These are phyloP conservation scores for Plagiodera versicolora DNA, from an alignment of 2,888 invertebrate genomes.

Conservation along the genomic window DNA sequence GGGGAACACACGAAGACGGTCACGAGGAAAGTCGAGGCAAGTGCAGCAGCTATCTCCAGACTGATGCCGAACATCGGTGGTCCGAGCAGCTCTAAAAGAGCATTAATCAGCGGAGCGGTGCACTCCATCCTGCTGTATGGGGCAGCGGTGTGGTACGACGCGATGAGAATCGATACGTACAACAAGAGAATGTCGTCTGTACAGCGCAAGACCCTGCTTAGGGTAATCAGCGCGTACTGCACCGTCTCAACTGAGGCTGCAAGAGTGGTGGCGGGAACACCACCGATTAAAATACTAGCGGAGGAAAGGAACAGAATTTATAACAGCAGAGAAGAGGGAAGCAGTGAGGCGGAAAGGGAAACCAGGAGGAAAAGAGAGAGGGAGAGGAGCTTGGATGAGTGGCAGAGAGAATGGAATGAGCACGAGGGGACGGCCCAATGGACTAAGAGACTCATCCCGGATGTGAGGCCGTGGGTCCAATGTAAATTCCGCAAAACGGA, in stretches of 20 bases:
- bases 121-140: conserved; percentile 11
- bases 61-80: conserved; percentile 9
- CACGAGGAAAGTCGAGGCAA: conserved; percentile 1
- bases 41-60: neutral
- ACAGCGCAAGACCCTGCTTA: neutral
- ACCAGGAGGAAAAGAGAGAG: neutral
- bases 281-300: conserved; percentile 2
- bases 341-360: neutral
- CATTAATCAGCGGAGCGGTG: neutral
- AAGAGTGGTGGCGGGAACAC: neutral
- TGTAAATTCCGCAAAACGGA: neutral
- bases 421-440: neutral
- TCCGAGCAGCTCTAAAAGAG: neutral
- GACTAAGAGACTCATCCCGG: neutral
- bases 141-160: conserved; percentile 9
- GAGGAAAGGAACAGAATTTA: neutral
- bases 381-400: too few relatives aligned
- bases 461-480: neutral
- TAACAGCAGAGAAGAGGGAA: too few relatives aligned
- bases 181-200: neutral
- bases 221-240: neutral
- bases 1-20: neutral
- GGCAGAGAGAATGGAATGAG: neutral
- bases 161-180: neutral
- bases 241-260: neutral